Conservation (phyloP, 2,113 vertebrate species). For the Oncorhynchus nerka region DNA sequence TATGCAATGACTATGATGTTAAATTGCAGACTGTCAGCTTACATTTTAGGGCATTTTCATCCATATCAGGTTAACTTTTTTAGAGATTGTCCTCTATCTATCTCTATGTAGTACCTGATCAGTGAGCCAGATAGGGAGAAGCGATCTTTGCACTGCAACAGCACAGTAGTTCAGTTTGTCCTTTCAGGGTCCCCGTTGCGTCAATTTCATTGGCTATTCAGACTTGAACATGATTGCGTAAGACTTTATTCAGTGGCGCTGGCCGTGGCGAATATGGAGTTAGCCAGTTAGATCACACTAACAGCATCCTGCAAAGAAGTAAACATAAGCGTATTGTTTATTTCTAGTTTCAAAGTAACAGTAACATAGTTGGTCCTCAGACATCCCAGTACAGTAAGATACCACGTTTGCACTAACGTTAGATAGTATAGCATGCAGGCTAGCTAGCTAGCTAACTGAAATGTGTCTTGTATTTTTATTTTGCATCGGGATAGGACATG, state of each 20-base stretch:
- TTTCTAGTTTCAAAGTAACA: not conserved
- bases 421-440: no score
- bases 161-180: slow-evolving; percentile 25
- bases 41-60: no score
- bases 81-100: no score
- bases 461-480: no score
- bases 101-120: no score
- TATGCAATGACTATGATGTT: no score
- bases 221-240: slow-evolving; percentile 57
- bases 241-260: slow-evolving; percentile 1
- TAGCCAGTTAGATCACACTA: not conserved
- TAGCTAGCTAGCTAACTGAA: not conserved
- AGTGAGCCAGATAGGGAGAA: no score
- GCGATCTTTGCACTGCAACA: no score
- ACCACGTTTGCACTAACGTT: not conserved
- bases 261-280: not conserved
- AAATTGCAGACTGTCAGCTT: no score
- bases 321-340: not conserved
- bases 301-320: not conserved
- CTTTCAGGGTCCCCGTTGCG: slow-evolving; percentile 42
- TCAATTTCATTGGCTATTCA: not conserved
- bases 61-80: no score
- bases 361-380: not conserved
- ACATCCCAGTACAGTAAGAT: not conserved
- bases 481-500: no score